Evolutionary conservation across 2,888 invertebrate genomes (phyloP), one percentile per base, ranked within the genome.

Genomic region (Leucoma salicis): DNA sequence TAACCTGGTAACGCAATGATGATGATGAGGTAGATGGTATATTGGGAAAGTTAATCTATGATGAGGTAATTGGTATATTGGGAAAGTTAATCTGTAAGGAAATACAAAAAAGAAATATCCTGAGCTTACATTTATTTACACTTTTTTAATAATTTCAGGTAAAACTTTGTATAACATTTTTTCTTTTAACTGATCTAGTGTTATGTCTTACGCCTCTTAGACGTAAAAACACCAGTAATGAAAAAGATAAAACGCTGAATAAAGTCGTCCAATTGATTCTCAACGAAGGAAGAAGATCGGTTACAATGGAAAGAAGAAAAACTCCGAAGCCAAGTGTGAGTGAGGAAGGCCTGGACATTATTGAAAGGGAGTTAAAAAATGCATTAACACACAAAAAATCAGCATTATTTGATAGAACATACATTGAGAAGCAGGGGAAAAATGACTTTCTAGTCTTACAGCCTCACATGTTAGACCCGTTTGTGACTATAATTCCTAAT

Each of bases 401-500:
- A 0, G 75, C 74, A 0, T 29, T 82, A 0, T 35, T 61, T 7
- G 71, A 78, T 3, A 63, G 48, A 4, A 78, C 83, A 0, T 70
- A 59, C 24, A 52, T 87, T 0, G 66, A 81, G 46, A 59, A 70
- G 0, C 42, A 49, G 8, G 86, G 85, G 0, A 51, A 34, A 16
- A 70, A 81, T 21, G 85, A 87, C 39, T 87, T 64, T 29, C 63
- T 87, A 1, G 86, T 86, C 0, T 55, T 87, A 41, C 53, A 56
- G 1, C 50, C 73, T 0, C 61, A 60, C 0, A 7, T 43, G 0
- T 0, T 16, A 0, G 85, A 86, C 42, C 64, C 72, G 0, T 82
- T 70, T 31, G 82, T 79, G 0, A 84, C 84, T 0, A 62, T 82
- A 1, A 52, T 85, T 5, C 87, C 87, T 0, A 87, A 86, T 35